Conservation (phyloP, 2,113 vertebrate species). For the Scatophagus argus region DNA sequence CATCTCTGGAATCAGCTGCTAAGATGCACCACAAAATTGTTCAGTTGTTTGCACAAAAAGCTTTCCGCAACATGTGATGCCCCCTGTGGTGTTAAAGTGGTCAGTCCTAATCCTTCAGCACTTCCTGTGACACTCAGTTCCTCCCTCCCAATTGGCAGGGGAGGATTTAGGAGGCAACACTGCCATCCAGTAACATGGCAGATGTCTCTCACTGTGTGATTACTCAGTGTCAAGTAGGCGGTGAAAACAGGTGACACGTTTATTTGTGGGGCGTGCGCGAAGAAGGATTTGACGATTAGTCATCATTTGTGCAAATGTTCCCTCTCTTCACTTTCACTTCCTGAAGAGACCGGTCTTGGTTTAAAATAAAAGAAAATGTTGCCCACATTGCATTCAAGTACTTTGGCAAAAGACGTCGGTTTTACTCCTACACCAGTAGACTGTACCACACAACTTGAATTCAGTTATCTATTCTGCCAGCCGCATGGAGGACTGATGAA, state of each 20-base stretch:
- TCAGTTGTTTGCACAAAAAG: conserved; percentile 18
- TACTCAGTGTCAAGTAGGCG: conserved; percentile 79
- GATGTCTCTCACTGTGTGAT: conserved; percentile 72
- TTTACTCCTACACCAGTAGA: conserved; percentile 32
- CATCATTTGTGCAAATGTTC: conserved; percentile 74
- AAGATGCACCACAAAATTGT: background rate
- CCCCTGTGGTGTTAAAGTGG: background rate
- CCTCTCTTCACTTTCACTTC: conserved; percentile 46
- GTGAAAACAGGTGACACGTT: conserved; percentile 76
- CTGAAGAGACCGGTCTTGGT: conserved; percentile 10
- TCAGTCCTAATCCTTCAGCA: conserved; percentile 2
- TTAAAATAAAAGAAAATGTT: conserved; percentile 27
- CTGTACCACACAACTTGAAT: conserved; percentile 12
- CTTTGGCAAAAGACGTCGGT: background rate
- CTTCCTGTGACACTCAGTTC: conserved; percentile 37
- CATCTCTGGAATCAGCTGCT: background rate
- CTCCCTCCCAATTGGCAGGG: conserved; percentile 21
- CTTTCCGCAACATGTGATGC: conserved; percentile 14
- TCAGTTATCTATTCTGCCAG: conserved; percentile 23
- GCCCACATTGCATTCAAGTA: conserved; percentile 16
- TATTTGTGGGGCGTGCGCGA: conserved; percentile 64
- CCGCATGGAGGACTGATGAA: conserved; percentile 2
- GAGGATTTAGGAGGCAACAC: conserved; percentile 22
- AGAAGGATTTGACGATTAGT: conserved; percentile 65
- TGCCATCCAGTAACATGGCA: conserved; percentile 56